Base-by-base conservation (phyloP, 2,797 vertebrate genomes). In the Champsocephalus esox region DNA sequence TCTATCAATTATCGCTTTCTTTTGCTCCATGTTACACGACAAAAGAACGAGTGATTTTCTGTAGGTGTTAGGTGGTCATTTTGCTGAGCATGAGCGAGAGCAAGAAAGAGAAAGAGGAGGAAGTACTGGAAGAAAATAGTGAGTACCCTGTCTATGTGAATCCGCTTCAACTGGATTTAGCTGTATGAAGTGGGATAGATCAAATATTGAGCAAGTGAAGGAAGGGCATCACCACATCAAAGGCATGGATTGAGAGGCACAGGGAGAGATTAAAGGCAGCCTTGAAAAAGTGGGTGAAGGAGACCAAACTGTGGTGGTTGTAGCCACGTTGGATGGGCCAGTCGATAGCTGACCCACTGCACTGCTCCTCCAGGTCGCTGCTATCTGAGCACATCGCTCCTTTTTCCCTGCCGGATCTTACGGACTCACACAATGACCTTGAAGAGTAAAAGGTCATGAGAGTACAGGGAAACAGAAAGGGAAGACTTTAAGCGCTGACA, bases 261-360 rank as follows among this genome's bases (percentile, higher is more conserved):
- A 82, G 84, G 89, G 92, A 93, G 89, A 94, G 94, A 94, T 95
- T 94, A 95, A 94, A 95, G 91, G 89, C 84, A 90, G 92, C 93
- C 94, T 94, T 94, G 93, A 94, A 94, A 92, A 94, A 93, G 86
- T 92, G 88, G 92, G 91, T 94, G 93, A 94, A 94, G 93, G 92
- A 94, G 92, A 91, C 89, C 92, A 92, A 93, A 92, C 87, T 83
- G 89, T 81, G 82, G 83, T 72, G 82, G 84, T 86, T 86, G 83
- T 87, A 89, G 86, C 87, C 87, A 79, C 50, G 60, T 80, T 38
- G 75, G 83, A 90, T 49, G 49, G 81, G 67, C 78, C 80, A 69
- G 90, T 94, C 92, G 62, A 94, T 94, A 92, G 83, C 80, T 81
- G 78, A 90, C 90, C 89, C 83, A 77, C 83, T 83, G 81, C 85